phyloP scores from a whole-genome alignment of 2,888 invertebrate species.

The Drosophila nigricruria region DNA sequence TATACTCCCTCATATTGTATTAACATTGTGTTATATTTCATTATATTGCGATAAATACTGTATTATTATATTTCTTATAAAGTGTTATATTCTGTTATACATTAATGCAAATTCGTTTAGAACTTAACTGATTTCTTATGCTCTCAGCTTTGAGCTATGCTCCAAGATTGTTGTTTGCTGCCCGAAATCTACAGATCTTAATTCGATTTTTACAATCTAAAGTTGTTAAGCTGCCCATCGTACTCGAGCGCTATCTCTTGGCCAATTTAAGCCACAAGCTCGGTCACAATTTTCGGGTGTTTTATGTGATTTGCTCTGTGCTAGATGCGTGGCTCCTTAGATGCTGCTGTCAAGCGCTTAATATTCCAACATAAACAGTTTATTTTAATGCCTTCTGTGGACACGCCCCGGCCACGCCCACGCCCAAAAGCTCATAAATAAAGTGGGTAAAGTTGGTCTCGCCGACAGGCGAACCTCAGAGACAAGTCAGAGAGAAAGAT shows the following conservation, averaged over 20 bases:
- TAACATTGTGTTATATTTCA: not conserved
- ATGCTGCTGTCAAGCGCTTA: conserved; percentile 20
- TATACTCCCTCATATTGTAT: not conserved
- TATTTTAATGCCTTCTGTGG: conserved; percentile 51
- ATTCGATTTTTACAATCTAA: not conserved
- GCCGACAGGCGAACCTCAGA: conserved; percentile 19
- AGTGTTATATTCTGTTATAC: not conserved
- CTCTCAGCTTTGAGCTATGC: not conserved
- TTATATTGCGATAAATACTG: not conserved
- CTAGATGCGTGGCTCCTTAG: conserved; percentile 7
- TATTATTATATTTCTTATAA: too few relatives aligned
- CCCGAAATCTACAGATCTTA: not conserved
- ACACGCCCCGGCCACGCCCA: conserved; percentile 15
- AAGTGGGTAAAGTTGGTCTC: conserved; percentile 19
- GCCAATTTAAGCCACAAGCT: conserved; percentile 11
- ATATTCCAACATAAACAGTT: conserved; percentile 62
- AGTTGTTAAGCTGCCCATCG: conserved; percentile 5
- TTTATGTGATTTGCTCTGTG: conserved; percentile 24
- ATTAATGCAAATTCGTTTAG: not conserved
- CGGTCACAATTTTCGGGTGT: conserved; percentile 18
- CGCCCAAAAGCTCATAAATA: conserved; percentile 48
- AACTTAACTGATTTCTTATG: not conserved
- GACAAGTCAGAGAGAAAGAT: conserved; percentile 46
- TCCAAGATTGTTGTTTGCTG: not conserved
- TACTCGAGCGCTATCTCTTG: conserved; percentile 1